phyloP scores from a whole-genome alignment of 2,113 vertebrate genomes.

The Myodes glareolus region DNA sequence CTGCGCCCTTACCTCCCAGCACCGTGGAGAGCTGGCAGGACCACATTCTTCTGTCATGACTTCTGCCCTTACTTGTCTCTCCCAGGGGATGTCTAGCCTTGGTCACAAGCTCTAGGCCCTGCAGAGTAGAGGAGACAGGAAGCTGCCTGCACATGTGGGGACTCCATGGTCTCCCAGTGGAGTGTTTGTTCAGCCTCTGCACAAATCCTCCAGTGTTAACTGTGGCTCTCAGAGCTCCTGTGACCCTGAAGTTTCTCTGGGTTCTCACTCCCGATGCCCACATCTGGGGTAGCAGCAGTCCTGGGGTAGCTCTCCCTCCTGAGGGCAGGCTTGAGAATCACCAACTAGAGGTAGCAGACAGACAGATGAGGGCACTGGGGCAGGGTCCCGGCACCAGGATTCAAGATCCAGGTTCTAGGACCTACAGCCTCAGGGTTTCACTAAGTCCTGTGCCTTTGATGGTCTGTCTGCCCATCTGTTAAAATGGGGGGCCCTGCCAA shows the following conservation, averaged over 20 bases:
- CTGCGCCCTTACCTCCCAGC: background rate
- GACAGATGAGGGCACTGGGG: background rate
- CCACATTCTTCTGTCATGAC: constrained; percentile 65
- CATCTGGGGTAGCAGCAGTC: accelerated
- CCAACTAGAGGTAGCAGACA: background rate
- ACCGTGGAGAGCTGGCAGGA: constrained; percentile 35
- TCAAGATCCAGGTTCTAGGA: background rate
- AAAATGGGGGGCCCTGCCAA: background rate
- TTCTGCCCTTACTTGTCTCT: constrained; percentile 27
- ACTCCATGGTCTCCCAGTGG: background rate
- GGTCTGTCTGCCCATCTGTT: background rate
- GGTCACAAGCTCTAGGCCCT: background rate
- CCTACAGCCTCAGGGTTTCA: background rate
- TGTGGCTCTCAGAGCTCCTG: background rate
- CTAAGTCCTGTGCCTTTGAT: background rate
- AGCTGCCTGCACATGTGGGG: background rate
- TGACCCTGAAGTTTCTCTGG: background rate
- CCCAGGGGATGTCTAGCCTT: background rate
- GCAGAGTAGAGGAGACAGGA: background rate
- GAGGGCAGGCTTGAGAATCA: background rate
- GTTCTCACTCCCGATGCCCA: background rate
- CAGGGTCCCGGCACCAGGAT: background rate
- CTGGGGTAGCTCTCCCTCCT: background rate
- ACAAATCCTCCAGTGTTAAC: background rate
- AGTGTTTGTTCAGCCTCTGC: background rate